Percentiles rank a stretch among this genome's conserved stretches.
Conservation (phyloP, 53 echinoderm and acorn worm species). For the Temnopleurus reevesii region DNA sequence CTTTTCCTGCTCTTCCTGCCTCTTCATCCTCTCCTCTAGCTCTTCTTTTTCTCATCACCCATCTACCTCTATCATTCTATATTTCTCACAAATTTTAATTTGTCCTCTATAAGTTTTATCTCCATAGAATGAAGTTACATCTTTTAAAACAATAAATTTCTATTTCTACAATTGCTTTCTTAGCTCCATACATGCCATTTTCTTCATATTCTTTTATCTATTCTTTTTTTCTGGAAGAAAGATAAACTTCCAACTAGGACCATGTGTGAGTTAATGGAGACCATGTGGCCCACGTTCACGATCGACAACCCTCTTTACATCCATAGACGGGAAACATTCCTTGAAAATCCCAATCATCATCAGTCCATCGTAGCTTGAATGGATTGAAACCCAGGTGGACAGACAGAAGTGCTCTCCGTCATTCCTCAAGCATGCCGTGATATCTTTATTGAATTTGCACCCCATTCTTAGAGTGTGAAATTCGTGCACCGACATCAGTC, state of each 20-base stretch:
- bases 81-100: no score
- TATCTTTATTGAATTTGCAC: conserved; percentile 50
- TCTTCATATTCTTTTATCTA: no score
- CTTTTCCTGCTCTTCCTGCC: background rate
- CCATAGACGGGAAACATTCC: background rate
- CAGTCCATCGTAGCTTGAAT: background rate
- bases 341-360: conserved; percentile 25
- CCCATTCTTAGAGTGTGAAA: conserved; percentile 48
- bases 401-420: conserved; percentile 25
- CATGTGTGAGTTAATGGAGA: background rate
- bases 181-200: no score
- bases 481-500: conserved; percentile 34
- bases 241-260: background rate
- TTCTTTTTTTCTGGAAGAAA: background rate
- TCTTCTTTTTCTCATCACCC: background rate
- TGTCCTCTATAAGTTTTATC: no score
- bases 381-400: conserved; percentile 32
- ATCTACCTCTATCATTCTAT: background rate
- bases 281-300: background rate
- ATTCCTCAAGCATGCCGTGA: conserved; percentile 45
- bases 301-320: background rate
- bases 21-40: background rate
- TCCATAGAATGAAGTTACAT: no score
- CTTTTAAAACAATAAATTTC: no score
- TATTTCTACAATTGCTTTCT: no score